Base-by-base conservation (phyloP, 2,888 invertebrate species). In the Beris morrisii region DNA sequence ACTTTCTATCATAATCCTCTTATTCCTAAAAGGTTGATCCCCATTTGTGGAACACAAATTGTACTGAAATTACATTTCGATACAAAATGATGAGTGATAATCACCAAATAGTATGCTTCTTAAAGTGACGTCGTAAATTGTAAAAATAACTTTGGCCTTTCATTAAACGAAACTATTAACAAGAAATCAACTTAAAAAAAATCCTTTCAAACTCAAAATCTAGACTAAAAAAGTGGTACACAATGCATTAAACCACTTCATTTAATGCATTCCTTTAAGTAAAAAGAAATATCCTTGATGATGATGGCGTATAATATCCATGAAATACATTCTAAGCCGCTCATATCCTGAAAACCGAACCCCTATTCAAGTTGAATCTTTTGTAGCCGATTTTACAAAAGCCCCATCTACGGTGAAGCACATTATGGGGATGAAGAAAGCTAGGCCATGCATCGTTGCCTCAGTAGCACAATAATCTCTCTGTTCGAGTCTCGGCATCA, bases 171-270 rank as follows among this genome's bases (percentile, higher is more conserved):
- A 22, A 22, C 22, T 22, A 22, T 22, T 3, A 22, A 22, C 22
- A 22, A 22, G 22, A 31, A 22, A 31, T 46, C 52, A 38, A 52
- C 43, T 63, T 63, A 15, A 15, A 38, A 38, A 13, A 63, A 52
- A 38, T 52, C 61, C 52, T 30, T 38, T 50, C 43, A 63, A 52
- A 63, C 43, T 63, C 45, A n/a, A 48, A 9, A 30, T 46, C 30
- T 48, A 7, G 12, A 44, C 9, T 9, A 43, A 15, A 64, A 64
- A 56, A 55, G 9, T 55, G 6, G 64, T 45, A 64, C 67, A 69
- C 70, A 71, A 71, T 72, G 71, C 72, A 72, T 72, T 73, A 71
- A 70, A 72, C 69, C 71, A 71, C 73, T 73, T 71, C 70, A 72
- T 72, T 72, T 72, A 72, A 72, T 72, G 73, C 72, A 71, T 72